phyloP scores from a whole-genome alignment of 2,888 invertebrate species.

The Mechanitis mazaeus region DNA sequence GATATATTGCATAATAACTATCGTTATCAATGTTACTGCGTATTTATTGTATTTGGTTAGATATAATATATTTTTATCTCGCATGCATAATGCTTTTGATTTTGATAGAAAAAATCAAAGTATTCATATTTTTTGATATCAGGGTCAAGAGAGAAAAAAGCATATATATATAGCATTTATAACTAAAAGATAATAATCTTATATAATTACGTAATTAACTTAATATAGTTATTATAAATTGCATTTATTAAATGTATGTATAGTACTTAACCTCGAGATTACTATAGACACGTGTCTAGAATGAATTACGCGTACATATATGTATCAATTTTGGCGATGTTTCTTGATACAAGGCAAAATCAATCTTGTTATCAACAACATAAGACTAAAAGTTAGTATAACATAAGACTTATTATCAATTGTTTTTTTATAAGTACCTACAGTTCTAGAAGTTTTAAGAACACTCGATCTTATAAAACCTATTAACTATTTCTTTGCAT shows the following conservation, averaged over 20 bases:
- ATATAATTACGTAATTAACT: constrained; percentile 3
- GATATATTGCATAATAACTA: too few relatives aligned
- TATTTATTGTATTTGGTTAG: too few relatives aligned
- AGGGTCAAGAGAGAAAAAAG: too few relatives aligned
- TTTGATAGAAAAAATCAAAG: too few relatives aligned
- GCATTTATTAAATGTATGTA: not conserved
- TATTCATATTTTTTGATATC: too few relatives aligned
- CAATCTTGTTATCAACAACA: too few relatives aligned
- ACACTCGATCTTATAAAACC: constrained; percentile 1
- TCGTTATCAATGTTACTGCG: too few relatives aligned
- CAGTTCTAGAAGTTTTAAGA: not conserved
- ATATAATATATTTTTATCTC: too few relatives aligned
- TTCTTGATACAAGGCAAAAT: not conserved
- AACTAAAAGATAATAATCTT: not conserved
- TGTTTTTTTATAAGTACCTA: not conserved
- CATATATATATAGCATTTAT: not conserved
- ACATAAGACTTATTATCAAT: too few relatives aligned
- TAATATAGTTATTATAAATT: not conserved
- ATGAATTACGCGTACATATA: not conserved
- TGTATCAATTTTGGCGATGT: not conserved
- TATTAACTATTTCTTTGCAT: constrained; percentile 17
- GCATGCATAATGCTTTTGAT: too few relatives aligned
- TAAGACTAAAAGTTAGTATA: too few relatives aligned
- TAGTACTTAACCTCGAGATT: not conserved
- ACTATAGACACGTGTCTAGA: not conserved